Evolutionary conservation across 2,113 vertebrate genomes (phyloP), one percentile per base, ranked within the genome.

Genomic region (Hypanus sabinus): DNA sequence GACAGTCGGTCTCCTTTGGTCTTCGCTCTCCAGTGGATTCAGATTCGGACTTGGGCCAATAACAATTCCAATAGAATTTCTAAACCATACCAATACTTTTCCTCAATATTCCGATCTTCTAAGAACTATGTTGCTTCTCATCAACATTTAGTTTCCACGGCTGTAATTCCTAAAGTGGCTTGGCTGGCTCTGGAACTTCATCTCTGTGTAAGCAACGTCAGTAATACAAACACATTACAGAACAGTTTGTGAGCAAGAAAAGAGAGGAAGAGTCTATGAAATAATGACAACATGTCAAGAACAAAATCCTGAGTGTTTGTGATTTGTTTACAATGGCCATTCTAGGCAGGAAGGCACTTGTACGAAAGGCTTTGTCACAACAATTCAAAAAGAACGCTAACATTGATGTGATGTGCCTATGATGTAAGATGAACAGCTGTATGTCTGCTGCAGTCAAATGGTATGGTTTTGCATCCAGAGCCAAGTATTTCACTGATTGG

Each of bases 111-210:
- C 46, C 88, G 36, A 18, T 11, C 0, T 10, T 33, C 65, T 57
- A 0, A 7, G 7, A 6, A 16, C 62, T 62, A 70, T n/a, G 36
- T 91, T n/a, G 6, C 12, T 18, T 22, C 88, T n/a, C 33, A 92
- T 18, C 68, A 18, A 36, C 65, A 71, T 68, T n/a, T 20, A 36
- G 68, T 22, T 68, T 68, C 62, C 87, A 91, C 62, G 46, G 87
- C 87, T 91, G 87, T 65, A 91, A 22, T 36, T 65, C 62, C n/a
- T 27, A 36, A 68, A 33, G 87, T 33, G 62, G 87, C n/a, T 91
- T 70, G n/a, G 65, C 38, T 92, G 88, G 88, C n/a, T 71, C 62
- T 70, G 65, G 20, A 70, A 70, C 24, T 92, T 91, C 68, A 91
- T 91, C n/a, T 68, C 88, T 91, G 30, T 11, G 4, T 38, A 68